Evolutionary conservation across 2,113 vertebrate genomes (phyloP).

Genomic region (Otolemur garnettii): DNA sequence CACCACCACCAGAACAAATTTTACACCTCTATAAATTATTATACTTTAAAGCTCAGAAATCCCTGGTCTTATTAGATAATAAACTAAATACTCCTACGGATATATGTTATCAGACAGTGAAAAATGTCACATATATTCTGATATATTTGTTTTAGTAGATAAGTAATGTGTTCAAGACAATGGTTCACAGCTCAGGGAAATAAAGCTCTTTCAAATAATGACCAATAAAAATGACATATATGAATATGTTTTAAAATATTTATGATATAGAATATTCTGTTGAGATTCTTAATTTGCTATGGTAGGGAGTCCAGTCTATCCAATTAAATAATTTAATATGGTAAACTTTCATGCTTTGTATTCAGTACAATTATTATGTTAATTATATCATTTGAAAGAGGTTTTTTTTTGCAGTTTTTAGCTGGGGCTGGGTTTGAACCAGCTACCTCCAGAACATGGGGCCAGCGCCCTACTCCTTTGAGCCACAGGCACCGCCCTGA

Average conservation of each 20-base stretch:
- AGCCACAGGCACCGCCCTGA: no score
- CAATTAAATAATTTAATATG: conserved; percentile 26
- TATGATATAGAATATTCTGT: not conserved
- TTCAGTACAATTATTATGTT: conserved; percentile 39
- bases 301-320: not conserved
- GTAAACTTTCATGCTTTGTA: not conserved
- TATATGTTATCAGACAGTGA: not conserved
- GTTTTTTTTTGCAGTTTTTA: not conserved
- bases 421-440: no score
- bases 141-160: conserved; percentile 42
- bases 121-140: not conserved
- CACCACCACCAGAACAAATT: not conserved
- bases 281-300: not conserved
- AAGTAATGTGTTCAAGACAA: not conserved
- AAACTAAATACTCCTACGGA: not conserved
- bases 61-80: not conserved
- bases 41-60: conserved; percentile 7
- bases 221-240: conserved; percentile 31
- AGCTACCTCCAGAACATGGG: no score
- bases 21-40: not conserved
- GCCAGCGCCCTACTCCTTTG: no score
- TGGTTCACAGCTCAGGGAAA: not conserved
- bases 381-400: not conserved
- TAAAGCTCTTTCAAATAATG: conserved; percentile 47
- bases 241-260: not conserved